phyloP scores from a whole-genome alignment of 2,888 invertebrate species.

The Notodonta ziczac region DNA sequence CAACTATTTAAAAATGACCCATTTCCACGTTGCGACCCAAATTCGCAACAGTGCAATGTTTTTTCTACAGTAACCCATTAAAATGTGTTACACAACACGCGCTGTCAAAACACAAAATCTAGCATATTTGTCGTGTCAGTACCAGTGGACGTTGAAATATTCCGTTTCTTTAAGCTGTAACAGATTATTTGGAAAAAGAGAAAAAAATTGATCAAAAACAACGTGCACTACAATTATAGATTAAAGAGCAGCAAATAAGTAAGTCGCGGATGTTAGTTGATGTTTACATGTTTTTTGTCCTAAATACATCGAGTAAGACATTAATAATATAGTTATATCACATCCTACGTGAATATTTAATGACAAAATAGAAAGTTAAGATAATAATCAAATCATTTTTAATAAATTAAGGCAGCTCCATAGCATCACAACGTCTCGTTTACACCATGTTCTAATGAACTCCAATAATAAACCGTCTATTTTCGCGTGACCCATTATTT shows the following conservation, averaged over 20 bases:
- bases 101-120: conserved; percentile 67
- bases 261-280: conserved; percentile 15
- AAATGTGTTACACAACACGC: conserved; percentile 72
- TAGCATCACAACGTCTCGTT: conserved; percentile 44
- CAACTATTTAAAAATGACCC: conserved; percentile 76
- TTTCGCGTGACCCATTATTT: conserved; percentile 74
- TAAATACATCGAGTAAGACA: not conserved
- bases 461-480: conserved; percentile 70
- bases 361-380: not conserved
- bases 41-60: conserved; percentile 71
- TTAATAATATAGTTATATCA: not conserved
- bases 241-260: conserved; percentile 20
- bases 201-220: conserved; percentile 19
- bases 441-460: conserved; percentile 69
- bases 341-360: not conserved
- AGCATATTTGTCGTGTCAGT: conserved; percentile 64
- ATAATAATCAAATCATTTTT: conserved; percentile 9
- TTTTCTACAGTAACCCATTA: conserved; percentile 65
- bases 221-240: conserved; percentile 15
- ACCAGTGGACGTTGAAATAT: conserved; percentile 62
- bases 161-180: conserved; percentile 55
- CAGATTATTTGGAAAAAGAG: conserved; percentile 42
- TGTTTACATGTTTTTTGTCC: conserved; percentile 24
- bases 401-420: conserved; percentile 41
- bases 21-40: conserved; percentile 72